Conservation (phyloP, 2,888 invertebrate genomes). For the Teleiodes luculella region DNA sequence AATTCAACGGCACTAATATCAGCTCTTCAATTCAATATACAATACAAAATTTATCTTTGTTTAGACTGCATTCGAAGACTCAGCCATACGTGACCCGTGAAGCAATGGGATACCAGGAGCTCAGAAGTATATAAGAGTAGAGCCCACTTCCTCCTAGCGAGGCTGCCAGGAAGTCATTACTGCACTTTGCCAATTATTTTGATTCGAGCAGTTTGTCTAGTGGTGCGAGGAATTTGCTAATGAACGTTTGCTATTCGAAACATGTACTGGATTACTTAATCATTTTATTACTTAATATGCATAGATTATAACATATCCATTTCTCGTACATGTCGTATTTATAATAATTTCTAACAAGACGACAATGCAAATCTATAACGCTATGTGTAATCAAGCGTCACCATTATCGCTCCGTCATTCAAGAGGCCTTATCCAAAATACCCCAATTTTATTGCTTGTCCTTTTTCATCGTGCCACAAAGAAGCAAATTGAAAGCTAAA, state of each 20-base stretch:
- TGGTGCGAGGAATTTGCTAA: conserved; percentile 17
- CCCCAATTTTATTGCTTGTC: conserved; percentile 51
- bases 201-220: conserved; percentile 28
- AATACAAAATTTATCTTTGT: conserved; percentile 15
- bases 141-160: conserved; percentile 31
- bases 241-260: background rate
- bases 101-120: conserved; percentile 27
- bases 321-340: too few relatives aligned
- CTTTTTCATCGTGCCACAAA: conserved; percentile 60
- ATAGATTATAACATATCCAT: too few relatives aligned
- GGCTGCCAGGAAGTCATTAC: conserved; percentile 44
- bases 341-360: background rate
- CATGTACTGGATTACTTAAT: conserved; percentile 8
- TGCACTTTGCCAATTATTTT: conserved; percentile 37
- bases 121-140: conserved; percentile 17
- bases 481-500: conserved; percentile 75
- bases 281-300: background rate
- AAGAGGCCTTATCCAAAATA: conserved; percentile 33
- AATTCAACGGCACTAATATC: conserved; percentile 9
- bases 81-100: conserved; percentile 35
- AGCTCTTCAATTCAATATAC: conserved; percentile 12
- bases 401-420: conserved; percentile 26
- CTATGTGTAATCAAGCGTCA: conserved; percentile 16
- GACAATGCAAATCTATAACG: conserved; percentile 12
- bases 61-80: conserved; percentile 14